Conservation (phyloP, 1,140 invertebrate species). For the Drosophila rufa region DNA sequence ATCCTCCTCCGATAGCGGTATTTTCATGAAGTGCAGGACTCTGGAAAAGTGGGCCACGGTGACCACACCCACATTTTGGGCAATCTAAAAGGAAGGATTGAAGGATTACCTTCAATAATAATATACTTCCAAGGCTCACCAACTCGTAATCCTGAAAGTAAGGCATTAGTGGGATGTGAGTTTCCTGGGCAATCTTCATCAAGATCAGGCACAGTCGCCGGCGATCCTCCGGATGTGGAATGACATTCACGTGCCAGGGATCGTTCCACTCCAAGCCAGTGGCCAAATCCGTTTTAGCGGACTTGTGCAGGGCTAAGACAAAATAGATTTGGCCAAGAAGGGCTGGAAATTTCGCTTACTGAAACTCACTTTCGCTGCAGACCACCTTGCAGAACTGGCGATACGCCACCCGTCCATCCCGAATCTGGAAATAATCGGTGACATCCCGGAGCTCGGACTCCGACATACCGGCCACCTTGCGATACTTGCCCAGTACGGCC, state of each 20-base stretch:
- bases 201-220: conserved; percentile 88
- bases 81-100: conserved; percentile 85
- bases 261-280: conserved; percentile 88
- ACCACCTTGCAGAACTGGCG: conserved; percentile 90
- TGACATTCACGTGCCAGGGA: conserved; percentile 87
- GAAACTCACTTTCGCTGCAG: conserved; percentile 86
- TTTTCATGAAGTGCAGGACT: conserved; percentile 88
- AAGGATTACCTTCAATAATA: too few species aligned
- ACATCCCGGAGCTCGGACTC: conserved; percentile 89
- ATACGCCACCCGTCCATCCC: conserved; percentile 90
- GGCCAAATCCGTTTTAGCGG: conserved; percentile 85
- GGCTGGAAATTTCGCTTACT: not conserved
- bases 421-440: conserved; percentile 90
- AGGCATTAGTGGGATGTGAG: conserved; percentile 87
- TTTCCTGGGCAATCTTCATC: conserved; percentile 88
- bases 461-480: conserved; percentile 88
- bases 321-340: not conserved
- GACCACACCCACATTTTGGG: conserved; percentile 89
- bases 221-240: conserved; percentile 88
- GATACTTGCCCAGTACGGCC: conserved; percentile 88
- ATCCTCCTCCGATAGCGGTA: conserved; percentile 88
- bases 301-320: conserved; percentile 77
- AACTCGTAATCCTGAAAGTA: conserved; percentile 92
- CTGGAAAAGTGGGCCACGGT: conserved; percentile 90
- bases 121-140: conserved; percentile 76